Conservation (phyloP, 2,888 invertebrate genomes). For the Griposia aprilina region DNA sequence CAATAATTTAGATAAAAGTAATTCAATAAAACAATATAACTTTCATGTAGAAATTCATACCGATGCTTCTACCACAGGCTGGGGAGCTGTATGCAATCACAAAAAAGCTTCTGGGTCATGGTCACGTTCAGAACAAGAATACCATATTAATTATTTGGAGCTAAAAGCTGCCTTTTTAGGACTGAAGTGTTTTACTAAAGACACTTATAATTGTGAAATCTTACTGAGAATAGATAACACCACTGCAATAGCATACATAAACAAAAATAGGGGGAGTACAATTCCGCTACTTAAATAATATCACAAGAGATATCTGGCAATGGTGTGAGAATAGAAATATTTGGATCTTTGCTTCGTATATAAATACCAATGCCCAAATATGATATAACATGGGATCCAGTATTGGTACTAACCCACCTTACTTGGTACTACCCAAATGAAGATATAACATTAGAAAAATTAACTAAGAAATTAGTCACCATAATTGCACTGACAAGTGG, state of each 20-base stretch:
- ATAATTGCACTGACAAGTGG: constrained; percentile 9
- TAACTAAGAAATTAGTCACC: constrained; percentile 13
- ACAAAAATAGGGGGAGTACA: neutral
- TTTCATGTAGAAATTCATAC: neutral
- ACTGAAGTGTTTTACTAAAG: neutral
- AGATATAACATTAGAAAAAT: neutral
- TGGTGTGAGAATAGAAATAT: constrained; percentile 5
- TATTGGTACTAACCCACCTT: constrained; percentile 1
- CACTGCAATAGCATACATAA: no score
- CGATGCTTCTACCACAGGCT: neutral
- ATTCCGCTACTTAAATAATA: constrained; percentile 1
- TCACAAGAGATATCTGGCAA: constrained; percentile 1
- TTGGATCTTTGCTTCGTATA: neutral
- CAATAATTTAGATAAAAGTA: neutral
- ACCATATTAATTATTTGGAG: no score
- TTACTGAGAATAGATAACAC: no score
- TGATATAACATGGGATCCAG: constrained; percentile 19
- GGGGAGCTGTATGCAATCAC: no score
- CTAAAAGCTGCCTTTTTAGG: neutral
- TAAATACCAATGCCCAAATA: neutral
- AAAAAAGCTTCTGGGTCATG: no score
- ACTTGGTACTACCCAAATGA: constrained; percentile 5
- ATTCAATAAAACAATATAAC: neutral
- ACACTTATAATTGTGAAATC: neutral
- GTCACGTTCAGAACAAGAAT: no score